phyloP scores from a whole-genome alignment of 2,113 vertebrate genomes.

The Typhlomys cinereus region DNA sequence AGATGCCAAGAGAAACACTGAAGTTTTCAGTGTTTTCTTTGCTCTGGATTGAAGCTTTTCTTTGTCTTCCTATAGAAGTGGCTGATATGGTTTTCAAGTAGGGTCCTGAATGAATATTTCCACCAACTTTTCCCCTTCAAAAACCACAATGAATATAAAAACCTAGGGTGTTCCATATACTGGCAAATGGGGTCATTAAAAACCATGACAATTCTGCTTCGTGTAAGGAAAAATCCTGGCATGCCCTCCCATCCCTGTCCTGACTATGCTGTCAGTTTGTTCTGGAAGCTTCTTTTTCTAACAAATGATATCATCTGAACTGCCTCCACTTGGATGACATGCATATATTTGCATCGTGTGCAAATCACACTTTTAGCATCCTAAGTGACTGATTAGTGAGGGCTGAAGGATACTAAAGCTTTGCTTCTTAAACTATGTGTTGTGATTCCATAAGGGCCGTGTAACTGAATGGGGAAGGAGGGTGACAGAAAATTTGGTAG shows the following conservation, averaged over 20 bases:
- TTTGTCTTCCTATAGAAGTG: conserved; percentile 37
- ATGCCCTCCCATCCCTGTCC: not conserved
- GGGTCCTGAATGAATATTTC: conserved; percentile 11
- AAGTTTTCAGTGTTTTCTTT: conserved; percentile 63
- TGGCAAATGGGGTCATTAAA: conserved; percentile 52
- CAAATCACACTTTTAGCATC: not conserved
- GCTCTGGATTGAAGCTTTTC: conserved; percentile 19
- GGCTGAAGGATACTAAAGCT: not conserved
- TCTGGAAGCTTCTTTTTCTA: conserved; percentile 17
- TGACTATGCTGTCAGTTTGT: not conserved
- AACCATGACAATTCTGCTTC: not conserved
- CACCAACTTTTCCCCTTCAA: conserved; percentile 39
- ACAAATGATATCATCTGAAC: not conserved
- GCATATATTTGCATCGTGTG: not conserved
- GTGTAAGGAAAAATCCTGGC: not conserved
- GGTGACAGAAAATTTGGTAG: not conserved
- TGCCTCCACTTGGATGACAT: not conserved
- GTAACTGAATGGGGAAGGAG: not conserved
- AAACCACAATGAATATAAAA: conserved; percentile 46
- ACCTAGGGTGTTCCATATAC: not conserved
- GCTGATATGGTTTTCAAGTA: conserved; percentile 32
- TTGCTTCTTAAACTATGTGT: not conserved
- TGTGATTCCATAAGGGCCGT: not conserved
- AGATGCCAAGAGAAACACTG: conserved; percentile 68
- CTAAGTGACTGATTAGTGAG: not conserved